Evolutionary conservation across 1,140 invertebrate species (phyloP).

Genomic region (Drosophila kohkoa): DNA sequence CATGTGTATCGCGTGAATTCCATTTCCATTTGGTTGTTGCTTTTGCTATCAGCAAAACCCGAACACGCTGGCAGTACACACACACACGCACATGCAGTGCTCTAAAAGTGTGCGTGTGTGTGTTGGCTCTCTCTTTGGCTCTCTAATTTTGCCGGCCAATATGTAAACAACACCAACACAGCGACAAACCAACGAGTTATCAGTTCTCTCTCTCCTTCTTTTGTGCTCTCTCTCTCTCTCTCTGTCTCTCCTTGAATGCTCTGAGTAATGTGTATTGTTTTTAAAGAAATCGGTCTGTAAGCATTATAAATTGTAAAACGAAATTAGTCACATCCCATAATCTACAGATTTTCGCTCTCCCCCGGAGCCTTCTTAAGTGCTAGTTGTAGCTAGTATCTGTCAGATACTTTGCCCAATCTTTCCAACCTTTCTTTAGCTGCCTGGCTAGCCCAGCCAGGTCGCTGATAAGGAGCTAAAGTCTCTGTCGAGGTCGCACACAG

Average conservation of each 20-base stretch:
- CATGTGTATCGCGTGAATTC: conserved; percentile 79
- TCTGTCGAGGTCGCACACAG: conserved; percentile 24
- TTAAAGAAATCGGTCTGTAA: conserved; percentile 14
- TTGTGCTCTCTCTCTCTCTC: neutral
- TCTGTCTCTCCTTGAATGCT: conserved; percentile 31
- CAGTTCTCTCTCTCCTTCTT: conserved; percentile 36
- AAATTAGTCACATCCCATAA: conserved; percentile 46
- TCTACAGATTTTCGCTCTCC: neutral
- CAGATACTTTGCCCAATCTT: conserved; percentile 21
- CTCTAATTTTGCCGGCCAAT: conserved; percentile 64
- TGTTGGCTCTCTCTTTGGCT: conserved; percentile 45
- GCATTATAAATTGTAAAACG: conserved; percentile 29
- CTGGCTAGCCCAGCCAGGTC: neutral
- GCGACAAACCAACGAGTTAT: conserved; percentile 57
- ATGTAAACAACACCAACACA: conserved; percentile 76
- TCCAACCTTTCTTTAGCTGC: neutral
- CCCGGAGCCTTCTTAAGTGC: neutral
- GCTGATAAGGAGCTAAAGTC: conserved; percentile 38
- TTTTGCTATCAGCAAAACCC: conserved; percentile 68
- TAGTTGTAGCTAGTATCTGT: conserved; percentile 16
- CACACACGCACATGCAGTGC: conserved; percentile 15
- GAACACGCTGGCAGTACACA: conserved; percentile 62
- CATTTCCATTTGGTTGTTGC: conserved; percentile 47
- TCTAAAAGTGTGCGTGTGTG: conserved; percentile 4
- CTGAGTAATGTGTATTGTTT: conserved; percentile 46